Evolutionary conservation across 2,113 vertebrate species (phyloP).

Genomic region (Castor canadensis): DNA sequence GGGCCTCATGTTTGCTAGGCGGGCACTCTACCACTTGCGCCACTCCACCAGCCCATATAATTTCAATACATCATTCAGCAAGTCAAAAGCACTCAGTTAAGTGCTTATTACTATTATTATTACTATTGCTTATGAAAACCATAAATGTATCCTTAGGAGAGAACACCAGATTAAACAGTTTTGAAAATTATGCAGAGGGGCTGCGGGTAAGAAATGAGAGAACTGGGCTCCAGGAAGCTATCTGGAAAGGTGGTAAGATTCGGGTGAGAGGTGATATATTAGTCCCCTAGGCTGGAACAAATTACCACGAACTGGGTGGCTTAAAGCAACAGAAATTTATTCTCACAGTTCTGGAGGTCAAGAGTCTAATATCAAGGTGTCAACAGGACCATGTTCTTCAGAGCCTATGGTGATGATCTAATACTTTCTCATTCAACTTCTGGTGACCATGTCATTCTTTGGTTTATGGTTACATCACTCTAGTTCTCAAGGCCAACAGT

Average conservation of each 20-base stretch:
- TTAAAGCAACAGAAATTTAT: background rate
- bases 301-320: background rate
- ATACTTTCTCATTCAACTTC: background rate
- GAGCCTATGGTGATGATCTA: background rate
- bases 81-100: background rate
- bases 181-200: background rate
- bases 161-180: background rate
- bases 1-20: too few species aligned
- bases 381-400: background rate
- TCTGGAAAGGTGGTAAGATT: background rate
- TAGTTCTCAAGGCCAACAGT: background rate
- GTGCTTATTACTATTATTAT: background rate
- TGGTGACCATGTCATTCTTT: background rate
- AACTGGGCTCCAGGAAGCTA: background rate
- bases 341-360: background rate
- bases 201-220: background rate
- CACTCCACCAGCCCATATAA: too few species aligned
- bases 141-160: background rate
- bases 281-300: background rate
- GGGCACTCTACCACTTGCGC: too few species aligned
- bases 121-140: background rate
- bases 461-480: background rate
- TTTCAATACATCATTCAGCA: background rate
- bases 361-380: background rate
- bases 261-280: background rate